Percentiles rank a stretch among this genome's conserved stretches.
Conservation (phyloP, 2,797 vertebrate genomes). For the Anolis apletophallus region DNA sequence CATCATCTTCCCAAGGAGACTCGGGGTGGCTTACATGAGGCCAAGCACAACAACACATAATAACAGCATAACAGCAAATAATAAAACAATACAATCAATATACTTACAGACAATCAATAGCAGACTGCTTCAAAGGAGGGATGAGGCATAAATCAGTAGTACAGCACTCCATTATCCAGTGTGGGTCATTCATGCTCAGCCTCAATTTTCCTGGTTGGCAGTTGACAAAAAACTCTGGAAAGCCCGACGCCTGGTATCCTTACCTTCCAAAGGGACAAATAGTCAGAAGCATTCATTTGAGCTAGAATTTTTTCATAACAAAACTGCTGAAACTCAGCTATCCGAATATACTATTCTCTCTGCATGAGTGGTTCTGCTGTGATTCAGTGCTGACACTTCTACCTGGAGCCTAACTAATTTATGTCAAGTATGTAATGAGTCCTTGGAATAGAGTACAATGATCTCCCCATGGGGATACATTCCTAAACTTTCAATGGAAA, state of each 20-base stretch:
- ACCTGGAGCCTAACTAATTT: background rate
- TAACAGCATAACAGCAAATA: too few relatives aligned
- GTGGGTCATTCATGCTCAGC: background rate
- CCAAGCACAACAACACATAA: too few relatives aligned
- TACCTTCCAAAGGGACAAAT: background rate
- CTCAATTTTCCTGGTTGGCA: background rate
- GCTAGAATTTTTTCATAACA: background rate
- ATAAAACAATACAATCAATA: too few relatives aligned
- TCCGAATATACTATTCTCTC: background rate
- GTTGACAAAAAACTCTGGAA: background rate
- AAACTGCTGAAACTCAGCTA: background rate
- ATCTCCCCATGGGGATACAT: too few relatives aligned
- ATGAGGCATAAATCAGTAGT: background rate
- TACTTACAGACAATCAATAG: too few relatives aligned
- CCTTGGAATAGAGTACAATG: background rate
- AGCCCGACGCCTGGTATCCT: background rate
- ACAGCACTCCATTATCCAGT: background rate
- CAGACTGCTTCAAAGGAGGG: background rate
- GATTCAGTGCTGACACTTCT: background rate
- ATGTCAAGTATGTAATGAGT: background rate
- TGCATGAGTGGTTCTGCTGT: background rate
- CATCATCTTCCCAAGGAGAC: too few relatives aligned
- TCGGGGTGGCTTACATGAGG: too few relatives aligned
- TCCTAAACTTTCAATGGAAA: too few relatives aligned
- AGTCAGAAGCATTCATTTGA: background rate